These are phyloP conservation scores for Acrobasis repandana DNA, from an alignment of 2,888 invertebrate species.

Conservation along the genomic window DNA sequence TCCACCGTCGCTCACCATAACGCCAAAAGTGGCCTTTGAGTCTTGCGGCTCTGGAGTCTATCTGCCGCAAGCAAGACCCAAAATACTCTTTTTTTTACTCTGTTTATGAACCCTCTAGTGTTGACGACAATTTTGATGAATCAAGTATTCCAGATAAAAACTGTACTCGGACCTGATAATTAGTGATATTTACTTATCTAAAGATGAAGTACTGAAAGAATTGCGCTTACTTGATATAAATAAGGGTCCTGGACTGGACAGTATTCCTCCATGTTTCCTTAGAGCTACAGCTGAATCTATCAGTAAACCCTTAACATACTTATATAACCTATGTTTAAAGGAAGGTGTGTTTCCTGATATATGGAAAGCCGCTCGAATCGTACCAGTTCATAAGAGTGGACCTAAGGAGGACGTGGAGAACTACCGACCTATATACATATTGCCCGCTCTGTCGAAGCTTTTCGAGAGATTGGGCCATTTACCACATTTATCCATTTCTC, in stretches of 20 bases:
- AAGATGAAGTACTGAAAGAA: neutral
- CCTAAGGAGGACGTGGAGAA: conserved; percentile 27
- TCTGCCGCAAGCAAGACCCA: too few relatives aligned
- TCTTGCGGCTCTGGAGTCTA: too few relatives aligned
- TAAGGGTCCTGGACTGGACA: conserved; percentile 18
- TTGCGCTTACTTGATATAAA: conserved; percentile 2
- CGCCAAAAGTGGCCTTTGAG: too few relatives aligned
- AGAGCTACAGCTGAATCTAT: conserved; percentile 1
- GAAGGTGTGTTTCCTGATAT: conserved; percentile 28
- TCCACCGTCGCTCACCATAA: neutral
- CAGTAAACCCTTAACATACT: neutral
- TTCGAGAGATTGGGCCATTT: conserved; percentile 32
- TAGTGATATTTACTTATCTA: neutral
- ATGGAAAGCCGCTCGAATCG: conserved; percentile 30
- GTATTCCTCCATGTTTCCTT: conserved; percentile 15
- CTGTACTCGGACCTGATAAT: neutral
- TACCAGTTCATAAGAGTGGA: conserved; percentile 29
- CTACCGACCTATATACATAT: conserved; percentile 31
- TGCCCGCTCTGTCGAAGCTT: conserved; percentile 30
- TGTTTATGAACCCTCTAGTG: neutral
- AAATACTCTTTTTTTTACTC: neutral
- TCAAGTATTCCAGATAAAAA: neutral
- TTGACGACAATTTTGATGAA: neutral
- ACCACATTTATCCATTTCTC: conserved; percentile 28
- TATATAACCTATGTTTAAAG: conserved; percentile 1